Evolutionary conservation across 2,797 vertebrate species (phyloP), one percentile per base, ranked within the genome.

Genomic region (Sebastes nivosus): DNA sequence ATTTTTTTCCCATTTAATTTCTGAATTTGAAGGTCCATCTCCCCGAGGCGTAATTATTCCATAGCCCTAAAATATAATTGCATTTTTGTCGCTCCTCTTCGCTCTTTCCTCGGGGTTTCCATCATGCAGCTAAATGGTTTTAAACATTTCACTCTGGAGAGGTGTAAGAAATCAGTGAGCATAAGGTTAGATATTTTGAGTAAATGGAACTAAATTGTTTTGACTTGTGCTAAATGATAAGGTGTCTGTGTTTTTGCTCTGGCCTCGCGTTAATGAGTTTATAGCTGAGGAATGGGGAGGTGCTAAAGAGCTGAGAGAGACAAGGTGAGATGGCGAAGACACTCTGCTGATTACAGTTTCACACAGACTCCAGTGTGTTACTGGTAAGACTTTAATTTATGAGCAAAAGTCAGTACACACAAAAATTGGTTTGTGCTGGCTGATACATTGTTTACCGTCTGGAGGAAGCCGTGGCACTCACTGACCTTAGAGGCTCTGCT

Each of bases 51-150:
- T 82, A 87, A 86, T 89, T 86, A 80, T 77, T 77, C 74, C 79
- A 61, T 12, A 76, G 71, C 68, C 32, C 72, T 81, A 77, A 79
- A 84, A 84, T 86, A 82, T 80, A 86, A 84, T 86, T 77, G 74
- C 76, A 52, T 78, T 85, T 88, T 71, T 83, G 75, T 81, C 32
- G 3, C 72, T 72, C 8, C 12, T 70, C 75, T 78, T 67, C 42
- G 59, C 68, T 71, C 61, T 74, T 81, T 85, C 73, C 63, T 67
- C 16, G 14, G 54, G 63, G 8, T 67, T 84, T 80, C 67, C 58
- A 50, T 77, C 63, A 54, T 36, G 71, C 59, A 74, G 67, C 42
- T 75, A 79, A 83, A 76, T 68, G n/a, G 72, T 58, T 86, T 82
- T 50, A 60, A 79, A 63, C 60, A 65, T 84, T 80, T 85, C 42